These are phyloP conservation scores for Cetonia aurata DNA, from an alignment of 2,888 invertebrate species.

Conservation along the genomic window DNA sequence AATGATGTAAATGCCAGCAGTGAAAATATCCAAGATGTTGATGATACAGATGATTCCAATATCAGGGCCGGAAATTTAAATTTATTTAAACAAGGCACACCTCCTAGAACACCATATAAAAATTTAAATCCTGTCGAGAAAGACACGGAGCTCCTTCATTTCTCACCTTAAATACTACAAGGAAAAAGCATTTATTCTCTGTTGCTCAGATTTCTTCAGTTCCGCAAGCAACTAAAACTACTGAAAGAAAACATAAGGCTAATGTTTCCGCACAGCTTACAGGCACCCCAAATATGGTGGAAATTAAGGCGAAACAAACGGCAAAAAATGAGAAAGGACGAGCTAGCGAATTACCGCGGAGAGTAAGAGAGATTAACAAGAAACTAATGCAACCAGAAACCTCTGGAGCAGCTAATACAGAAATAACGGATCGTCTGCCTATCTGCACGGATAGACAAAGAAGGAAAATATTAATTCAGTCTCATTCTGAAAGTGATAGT, in stretches of 20 bases:
- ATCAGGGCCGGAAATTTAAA: no score
- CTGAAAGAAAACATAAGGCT: background rate
- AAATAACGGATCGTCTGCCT: background rate
- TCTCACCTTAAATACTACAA: no score
- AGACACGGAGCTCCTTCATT: no score
- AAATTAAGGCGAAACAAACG: background rate
- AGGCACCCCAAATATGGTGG: background rate
- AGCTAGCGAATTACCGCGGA: background rate
- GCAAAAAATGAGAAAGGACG: background rate
- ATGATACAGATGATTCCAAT: no score
- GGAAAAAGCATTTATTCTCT: background rate
- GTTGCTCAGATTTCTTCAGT: background rate
- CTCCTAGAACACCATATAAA: background rate
- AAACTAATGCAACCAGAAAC: background rate
- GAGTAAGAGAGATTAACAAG: background rate
- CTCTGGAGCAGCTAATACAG: background rate
- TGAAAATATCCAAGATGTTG: background rate
- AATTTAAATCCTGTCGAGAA: background rate
- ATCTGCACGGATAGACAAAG: background rate
- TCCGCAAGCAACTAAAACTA: background rate
- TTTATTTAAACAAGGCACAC: background rate
- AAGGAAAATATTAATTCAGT: background rate
- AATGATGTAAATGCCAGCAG: background rate
- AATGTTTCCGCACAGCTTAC: slow-evolving; percentile 1
- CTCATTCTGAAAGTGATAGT: background rate